Evolutionary conservation across 2,797 vertebrate genomes (phyloP).

Genomic region (Orientallactaga sibirica): DNA sequence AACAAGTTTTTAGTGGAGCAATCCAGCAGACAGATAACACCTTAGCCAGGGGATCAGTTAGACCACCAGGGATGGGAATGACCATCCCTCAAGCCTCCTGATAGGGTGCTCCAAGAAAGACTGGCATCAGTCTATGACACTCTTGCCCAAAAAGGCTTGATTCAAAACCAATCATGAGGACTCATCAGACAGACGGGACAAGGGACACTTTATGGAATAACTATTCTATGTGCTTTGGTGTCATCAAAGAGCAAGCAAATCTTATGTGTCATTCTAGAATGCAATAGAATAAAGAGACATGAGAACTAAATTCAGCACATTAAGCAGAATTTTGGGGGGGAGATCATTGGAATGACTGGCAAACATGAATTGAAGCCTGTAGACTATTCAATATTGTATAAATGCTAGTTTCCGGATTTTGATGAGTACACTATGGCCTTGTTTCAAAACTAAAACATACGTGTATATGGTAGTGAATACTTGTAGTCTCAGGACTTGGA

Average conservation of each 20-base stretch:
- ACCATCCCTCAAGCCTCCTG: accelerated
- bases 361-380: background rate
- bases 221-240: background rate
- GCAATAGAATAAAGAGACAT: background rate
- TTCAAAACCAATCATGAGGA: accelerated
- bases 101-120: accelerated
- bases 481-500: background rate
- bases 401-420: background rate
- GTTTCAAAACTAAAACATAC: background rate
- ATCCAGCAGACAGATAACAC: background rate
- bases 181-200: background rate
- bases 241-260: background rate
- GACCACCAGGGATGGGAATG: accelerated
- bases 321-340: background rate
- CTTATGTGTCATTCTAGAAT: background rate
- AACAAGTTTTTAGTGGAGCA: background rate
- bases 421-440: background rate
- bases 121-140: accelerated
- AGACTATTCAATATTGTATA: background rate
- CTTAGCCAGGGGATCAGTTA: background rate
- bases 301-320: background rate
- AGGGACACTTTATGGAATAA: background rate
- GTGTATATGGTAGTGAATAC: accelerated
- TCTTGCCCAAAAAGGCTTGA: background rate
- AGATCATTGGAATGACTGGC: background rate